Base-by-base conservation (phyloP, 2,113 vertebrate genomes). In the Pampusana beccarii region DNA sequence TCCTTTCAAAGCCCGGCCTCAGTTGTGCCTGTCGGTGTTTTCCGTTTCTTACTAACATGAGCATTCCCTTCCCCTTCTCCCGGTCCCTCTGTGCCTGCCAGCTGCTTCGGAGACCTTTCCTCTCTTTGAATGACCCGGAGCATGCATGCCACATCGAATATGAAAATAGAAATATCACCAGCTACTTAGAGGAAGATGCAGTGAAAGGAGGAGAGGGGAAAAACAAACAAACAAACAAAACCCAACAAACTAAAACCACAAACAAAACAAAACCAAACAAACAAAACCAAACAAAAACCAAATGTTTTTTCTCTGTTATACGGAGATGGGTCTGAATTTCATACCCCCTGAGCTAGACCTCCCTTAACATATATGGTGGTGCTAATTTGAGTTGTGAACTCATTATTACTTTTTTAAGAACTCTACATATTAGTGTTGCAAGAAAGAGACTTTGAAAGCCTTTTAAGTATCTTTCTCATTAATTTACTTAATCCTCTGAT, bases 401-500 rank as follows among this genome's bases (percentile, higher is more conserved):
- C 89, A 78, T 65, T 72, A 88, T 95, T 93, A 80, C 69, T 92
- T 95, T 90, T 94, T 92, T n/a, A 82, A 96, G 93, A 73, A 89
- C 94, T 77, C 69, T 87, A 79, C 56, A 51, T 74, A 87, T 86
- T 95, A 95, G 82, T 94, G 91, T 95, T 95, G 85, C 92, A 93
- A 93, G 70, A 94, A 89, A 83, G 75, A 92, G 78, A 94, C 92
- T 96, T 96, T 82, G 94, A 96, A 96, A 92, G 80, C 88, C 95
- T 97, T 97, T 95, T 97, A 96, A 94, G 87, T 94, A 91, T 96
- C 89, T 93, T 96, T 94, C 93, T 97, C 91, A 96, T 97, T 97
- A 97, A 97, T 97, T 97, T 95, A 83, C 67, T 97, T 97, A 95
- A 93, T 96, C 96, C 82, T 97, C 97, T 97, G 95, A 97, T 97